phyloP scores from a whole-genome alignment of 2,113 vertebrate species.

The Crotophaga sulcirostris region DNA sequence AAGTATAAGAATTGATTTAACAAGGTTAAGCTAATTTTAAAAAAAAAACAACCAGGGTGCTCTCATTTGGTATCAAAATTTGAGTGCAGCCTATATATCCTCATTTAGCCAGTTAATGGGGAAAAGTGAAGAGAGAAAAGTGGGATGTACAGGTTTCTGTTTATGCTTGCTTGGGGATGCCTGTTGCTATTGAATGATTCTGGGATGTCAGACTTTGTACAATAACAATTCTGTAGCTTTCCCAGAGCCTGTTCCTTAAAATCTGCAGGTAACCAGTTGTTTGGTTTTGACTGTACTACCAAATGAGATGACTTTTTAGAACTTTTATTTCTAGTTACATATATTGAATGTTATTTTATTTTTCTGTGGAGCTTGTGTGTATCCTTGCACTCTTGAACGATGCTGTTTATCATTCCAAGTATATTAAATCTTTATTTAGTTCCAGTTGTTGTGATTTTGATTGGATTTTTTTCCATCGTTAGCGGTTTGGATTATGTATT shows the following conservation, averaged over 20 bases:
- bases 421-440: background rate
- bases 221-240: background rate
- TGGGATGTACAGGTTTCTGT: background rate
- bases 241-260: background rate
- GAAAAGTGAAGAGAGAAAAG: background rate
- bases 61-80: background rate
- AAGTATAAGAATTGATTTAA: constrained; percentile 63
- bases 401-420: background rate
- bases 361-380: background rate
- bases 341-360: background rate
- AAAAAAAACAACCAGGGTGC: background rate
- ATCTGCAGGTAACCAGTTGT: background rate
- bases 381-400: background rate
- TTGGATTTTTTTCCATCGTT: background rate
- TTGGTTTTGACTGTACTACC: background rate
- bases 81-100: background rate
- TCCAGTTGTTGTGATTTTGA: background rate
- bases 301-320: background rate
- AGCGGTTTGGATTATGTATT: background rate
- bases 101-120: background rate
- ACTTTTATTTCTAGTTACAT: fast-evolving
- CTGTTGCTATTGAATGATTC: background rate
- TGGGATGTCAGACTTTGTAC: background rate
- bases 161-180: background rate
- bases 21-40: constrained; percentile 12